Percentiles rank a stretch among this genome's conserved stretches.
Conservation (phyloP, 2,888 invertebrate species). For the Euspilapteryx auroguttella region DNA sequence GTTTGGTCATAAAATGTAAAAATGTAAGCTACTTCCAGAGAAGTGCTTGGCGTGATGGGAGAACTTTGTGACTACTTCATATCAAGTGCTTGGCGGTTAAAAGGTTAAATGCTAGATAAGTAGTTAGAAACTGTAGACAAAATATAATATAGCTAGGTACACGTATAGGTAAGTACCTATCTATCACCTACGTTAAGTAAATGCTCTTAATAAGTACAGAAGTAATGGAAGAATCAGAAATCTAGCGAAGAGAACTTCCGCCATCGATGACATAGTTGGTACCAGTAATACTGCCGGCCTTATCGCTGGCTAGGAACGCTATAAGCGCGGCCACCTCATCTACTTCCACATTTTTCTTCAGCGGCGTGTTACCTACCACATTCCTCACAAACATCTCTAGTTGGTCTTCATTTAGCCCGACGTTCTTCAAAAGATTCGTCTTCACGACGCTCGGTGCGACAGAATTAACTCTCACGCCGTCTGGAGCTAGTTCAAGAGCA, state of each 20-base stretch:
- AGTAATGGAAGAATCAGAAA: too few species aligned
- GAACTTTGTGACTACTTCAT: too few species aligned
- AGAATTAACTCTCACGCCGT: constrained; percentile 83
- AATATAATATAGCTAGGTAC: too few species aligned
- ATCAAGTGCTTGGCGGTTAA: too few species aligned
- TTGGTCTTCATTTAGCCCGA: constrained; percentile 64
- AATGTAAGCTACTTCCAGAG: too few species aligned
- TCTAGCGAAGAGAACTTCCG: constrained; percentile 24
- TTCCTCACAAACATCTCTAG: constrained; percentile 72
- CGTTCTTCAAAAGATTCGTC: constrained; percentile 79
- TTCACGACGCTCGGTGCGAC: constrained; percentile 94
- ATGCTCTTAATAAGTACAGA: too few species aligned
- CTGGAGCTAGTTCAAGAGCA: constrained; percentile 80
- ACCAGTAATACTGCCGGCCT: constrained; percentile 88
- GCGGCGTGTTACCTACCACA: constrained; percentile 74
- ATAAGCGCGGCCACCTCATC: constrained; percentile 89
- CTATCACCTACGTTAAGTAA: too few species aligned
- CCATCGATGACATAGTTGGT: constrained; percentile 44
- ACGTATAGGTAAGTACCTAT: too few species aligned
- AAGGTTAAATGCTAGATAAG: too few species aligned
- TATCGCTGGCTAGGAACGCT: constrained; percentile 84
- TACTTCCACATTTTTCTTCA: constrained; percentile 78
- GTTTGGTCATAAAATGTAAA: too few species aligned
- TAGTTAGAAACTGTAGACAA: too few species aligned
- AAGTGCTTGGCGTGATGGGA: too few species aligned